Evolutionary conservation across 2,888 invertebrate species (phyloP), one percentile per base, ranked within the genome.

Genomic region (Megalurothrips usitatus): DNA sequence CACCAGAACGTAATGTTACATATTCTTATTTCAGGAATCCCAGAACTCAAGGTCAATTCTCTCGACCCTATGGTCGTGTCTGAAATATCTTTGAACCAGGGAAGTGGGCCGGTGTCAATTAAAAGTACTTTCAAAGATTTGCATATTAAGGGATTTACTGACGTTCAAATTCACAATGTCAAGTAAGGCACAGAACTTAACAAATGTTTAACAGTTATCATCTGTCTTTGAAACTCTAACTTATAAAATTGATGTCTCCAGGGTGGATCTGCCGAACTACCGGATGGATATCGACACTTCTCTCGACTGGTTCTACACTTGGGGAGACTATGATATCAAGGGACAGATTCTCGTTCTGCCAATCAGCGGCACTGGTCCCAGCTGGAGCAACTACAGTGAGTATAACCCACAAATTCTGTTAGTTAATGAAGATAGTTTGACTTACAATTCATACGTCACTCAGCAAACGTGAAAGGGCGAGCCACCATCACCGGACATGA

Each of bases 21-120:
- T 6, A 43, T 43, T 43, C 47, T 48, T 58, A 14, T 79, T 81
- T 14, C 81, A 84, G 84, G 84, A 12, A 81, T 83, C 14, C 83
- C 83, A 17, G 82, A 83, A 82, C 83, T 87, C 83, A 84, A 84
- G 79, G 80, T 87, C 6, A 85, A 86, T 8, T 79, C 85, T 12
- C 83, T 87, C 23, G 86, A 87, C 8, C 86, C 87, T 0, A 81
- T 84, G 80, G 19, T 79, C 28, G 82, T 84, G 17, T 82, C 83
- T 0, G 63, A 79, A 75, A 81, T 84, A 49, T 79, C 81, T 34
- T 78, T 83, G 14, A 79, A 79, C 23, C 83, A 84, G 78, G 84
- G 84, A 14, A 75, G 68, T 6, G 84, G 84, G 2, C 83, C 82
- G 19, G 82, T 83, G 3, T 82, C 82, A 23, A 82, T 84, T 78